phyloP scores from a whole-genome alignment of 2,888 invertebrate genomes.

The Lepidochrysops patricia region DNA sequence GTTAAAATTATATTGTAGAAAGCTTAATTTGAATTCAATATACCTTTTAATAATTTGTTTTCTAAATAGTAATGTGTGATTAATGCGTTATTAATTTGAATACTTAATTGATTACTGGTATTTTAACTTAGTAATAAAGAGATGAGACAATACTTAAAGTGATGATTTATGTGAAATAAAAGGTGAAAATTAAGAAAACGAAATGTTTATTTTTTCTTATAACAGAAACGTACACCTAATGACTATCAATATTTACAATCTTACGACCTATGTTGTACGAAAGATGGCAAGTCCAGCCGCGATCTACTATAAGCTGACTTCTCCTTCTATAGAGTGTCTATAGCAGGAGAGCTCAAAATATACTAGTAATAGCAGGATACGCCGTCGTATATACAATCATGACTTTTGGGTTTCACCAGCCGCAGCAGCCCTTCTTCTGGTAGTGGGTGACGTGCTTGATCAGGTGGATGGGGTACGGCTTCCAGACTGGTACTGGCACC shows the following conservation, averaged over 20 bases:
- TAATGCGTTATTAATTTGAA: too few relatives aligned
- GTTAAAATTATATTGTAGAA: too few relatives aligned
- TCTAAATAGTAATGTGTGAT: too few relatives aligned
- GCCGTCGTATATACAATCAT: constrained; percentile 34
- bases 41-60: too few relatives aligned
- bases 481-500: constrained; percentile 62
- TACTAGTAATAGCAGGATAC: background rate
- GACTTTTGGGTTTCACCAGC: constrained; percentile 47
- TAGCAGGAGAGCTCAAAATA: background rate
- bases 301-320: background rate
- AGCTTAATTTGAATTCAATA: too few relatives aligned
- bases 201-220: constrained; percentile 33
- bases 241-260: constrained; percentile 66
- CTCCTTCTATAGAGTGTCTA: background rate
- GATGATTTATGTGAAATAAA: background rate
- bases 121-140: too few relatives aligned
- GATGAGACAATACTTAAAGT: too few relatives aligned
- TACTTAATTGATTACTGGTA: too few relatives aligned
- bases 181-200: constrained; percentile 26
- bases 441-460: constrained; percentile 69
- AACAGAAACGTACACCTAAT: constrained; percentile 49
- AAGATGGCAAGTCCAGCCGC: background rate
- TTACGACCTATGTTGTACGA: constrained; percentile 64
- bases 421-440: constrained; percentile 61
- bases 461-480: constrained; percentile 64